Base-by-base conservation (phyloP, 2,888 invertebrate genomes). In the Actias luna region DNA sequence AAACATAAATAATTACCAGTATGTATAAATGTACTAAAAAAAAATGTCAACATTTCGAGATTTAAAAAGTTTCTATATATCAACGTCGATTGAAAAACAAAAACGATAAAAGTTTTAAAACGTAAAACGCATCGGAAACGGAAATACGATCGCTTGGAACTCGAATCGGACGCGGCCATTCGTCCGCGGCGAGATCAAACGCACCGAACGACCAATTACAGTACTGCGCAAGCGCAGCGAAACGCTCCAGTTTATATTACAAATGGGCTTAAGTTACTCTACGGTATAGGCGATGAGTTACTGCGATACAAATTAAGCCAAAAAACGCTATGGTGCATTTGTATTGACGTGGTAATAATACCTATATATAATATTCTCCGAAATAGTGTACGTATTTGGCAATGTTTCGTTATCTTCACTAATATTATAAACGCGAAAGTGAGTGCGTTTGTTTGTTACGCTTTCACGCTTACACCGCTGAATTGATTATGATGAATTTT, bases 181-280 rank as follows among this genome's bases (percentile, higher is more conserved):
- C 84, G 86, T 80, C 79, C 84, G 85, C 86, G 84, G 87, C 83
- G 79, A 87, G 87, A 89, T 90, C 89, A 90, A 90, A 90, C 80
- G 65, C 70, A 63, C 72, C 72, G 73, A 69, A 75, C 72, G 78
- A 71, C 84, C 86, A 89, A 88, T 89, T 86, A 85, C 74, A 65
- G 70, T 66, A 76, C 68, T 67, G 87, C 88, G 88, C 80, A 76
- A 73, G 87, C 88, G 87, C 85, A 83, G 66, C 82, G 80, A 77
- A 82, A 84, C 81, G 86, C 83, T 85, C 84, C 77, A 82, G 78
- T 86, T 85, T 75, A 74, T 79, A 80, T 80, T 76, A 74, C 74
- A 65, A 69, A 73, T 72, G 69, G n/a, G 67, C 71, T 68, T 69
- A 69, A 69, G 71, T 70, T 71, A 69, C 71, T 58, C 59, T 55